Percentiles rank a stretch among this genome's conserved stretches.
Evolutionary conservation across 2,797 vertebrate genomes (phyloP).

Genomic region (Sebastes glaucus): DNA sequence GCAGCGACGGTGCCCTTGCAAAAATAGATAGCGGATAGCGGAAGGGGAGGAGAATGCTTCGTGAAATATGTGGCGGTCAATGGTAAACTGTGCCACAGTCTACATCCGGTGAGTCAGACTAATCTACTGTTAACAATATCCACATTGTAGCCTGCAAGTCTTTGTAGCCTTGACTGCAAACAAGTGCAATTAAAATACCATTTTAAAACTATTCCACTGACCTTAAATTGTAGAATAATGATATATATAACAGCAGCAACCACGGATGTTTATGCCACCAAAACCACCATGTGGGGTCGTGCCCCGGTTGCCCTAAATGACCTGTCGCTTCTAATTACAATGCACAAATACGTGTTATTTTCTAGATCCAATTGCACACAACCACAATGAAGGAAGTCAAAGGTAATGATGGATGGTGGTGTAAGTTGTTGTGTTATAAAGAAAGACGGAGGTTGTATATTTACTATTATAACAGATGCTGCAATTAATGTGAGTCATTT

Average conservation of each 20-base stretch:
- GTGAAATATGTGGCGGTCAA: background rate
- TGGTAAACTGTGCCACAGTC: background rate
- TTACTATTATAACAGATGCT: background rate
- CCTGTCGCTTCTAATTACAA: too few relatives aligned
- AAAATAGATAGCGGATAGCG: background rate
- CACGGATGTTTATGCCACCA: background rate
- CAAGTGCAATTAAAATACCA: too few relatives aligned
- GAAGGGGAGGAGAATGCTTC: too few relatives aligned
- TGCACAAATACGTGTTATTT: too few relatives aligned
- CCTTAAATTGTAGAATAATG: background rate
- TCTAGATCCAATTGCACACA: too few relatives aligned
- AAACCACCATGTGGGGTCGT: background rate
- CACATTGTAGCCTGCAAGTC: background rate
- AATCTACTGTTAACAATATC: background rate
- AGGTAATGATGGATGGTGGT: background rate
- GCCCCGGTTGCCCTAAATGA: background rate
- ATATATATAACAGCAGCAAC: background rate
- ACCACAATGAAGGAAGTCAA: background rate
- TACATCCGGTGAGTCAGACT: background rate
- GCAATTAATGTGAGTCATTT: constrained; percentile 29
- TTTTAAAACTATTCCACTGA: background rate
- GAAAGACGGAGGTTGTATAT: background rate
- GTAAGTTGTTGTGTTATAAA: background rate
- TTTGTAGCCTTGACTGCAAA: too few relatives aligned
- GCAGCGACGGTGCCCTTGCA: background rate